Evolutionary conservation across 1,140 invertebrate genomes (phyloP), one percentile per base, ranked within the genome.

Genomic region (Sitophilus oryzae): DNA sequence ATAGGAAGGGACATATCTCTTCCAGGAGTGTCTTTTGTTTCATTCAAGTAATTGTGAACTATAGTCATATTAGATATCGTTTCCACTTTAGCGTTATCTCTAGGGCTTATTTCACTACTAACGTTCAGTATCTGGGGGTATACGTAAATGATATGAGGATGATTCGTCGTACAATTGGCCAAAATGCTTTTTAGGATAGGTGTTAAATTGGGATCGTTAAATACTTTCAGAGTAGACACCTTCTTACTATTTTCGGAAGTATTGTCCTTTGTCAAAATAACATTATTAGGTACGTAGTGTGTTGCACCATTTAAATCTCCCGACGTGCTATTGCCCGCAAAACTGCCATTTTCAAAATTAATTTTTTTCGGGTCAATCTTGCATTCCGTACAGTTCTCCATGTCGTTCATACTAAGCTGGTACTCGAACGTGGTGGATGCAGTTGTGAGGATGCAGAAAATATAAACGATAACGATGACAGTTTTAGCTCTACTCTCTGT

Each of bases 401-500:
- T 56, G 22, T 67, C 60, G 14, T 64, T 53, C 4, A 66, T 40
- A 3, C 38, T 56, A 0, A 77, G 19, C 63, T 74, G 69, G 60
- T 76, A 83, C 67, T 87, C 84, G 67, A 86, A 83, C 5, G 81
- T 79, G 23, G 85, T 82, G 41, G 80, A 75, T 38, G 79, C 65
- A 35, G 77, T 85, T 49, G 80, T 74, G 21, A 82, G 60, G 52
- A 85, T 76, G 67, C 85, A 86, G 40, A 85, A 74, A 4, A 84
- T 47, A 56, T 77, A 78, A 5, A 87, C 80, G 8, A 74, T 65
- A 52, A 77, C 66, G 43, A 85, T 84, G 38, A 87, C 79, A 57
- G 68, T 74, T 63, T 78, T 76, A 23, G 79, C 79, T 61, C 78
- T 66, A 23, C 71, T 72, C 59, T 84, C 80, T 1, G 84, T 86